phyloP scores from a whole-genome alignment of 2,113 vertebrate species.

The Engraulis encrasicolus region DNA sequence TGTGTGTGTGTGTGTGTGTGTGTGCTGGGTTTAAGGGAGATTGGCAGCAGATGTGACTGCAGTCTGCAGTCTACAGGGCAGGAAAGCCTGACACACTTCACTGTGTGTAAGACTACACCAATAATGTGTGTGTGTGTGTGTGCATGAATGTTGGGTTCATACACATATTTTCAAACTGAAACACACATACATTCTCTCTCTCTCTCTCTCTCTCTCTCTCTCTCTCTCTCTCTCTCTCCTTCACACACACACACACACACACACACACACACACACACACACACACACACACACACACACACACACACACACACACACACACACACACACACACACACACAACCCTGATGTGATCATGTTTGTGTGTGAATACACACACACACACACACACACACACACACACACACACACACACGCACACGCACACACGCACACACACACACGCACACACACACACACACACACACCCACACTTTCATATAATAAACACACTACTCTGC shows the following conservation, averaged over 20 bases:
- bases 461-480: neutral
- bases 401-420: neutral
- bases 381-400: slow-evolving; percentile 9
- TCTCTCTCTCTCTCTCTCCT: no score
- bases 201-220: no score
- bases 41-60: slow-evolving; percentile 46
- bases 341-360: no score
- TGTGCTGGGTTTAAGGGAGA: slow-evolving; percentile 13
- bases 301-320: neutral
- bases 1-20: no score
- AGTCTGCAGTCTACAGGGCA: slow-evolving; percentile 37
- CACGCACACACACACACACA: neutral
- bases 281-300: slow-evolving; percentile 7
- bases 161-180: slow-evolving; percentile 25
- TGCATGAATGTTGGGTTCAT: slow-evolving; percentile 6
- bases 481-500: no score
- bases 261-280: slow-evolving; percentile 21
- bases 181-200: no score
- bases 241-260: neutral
- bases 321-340: neutral
- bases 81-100: slow-evolving; percentile 43
- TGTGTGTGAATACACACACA: no score
- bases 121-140: slow-evolving; percentile 8
- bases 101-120: slow-evolving; percentile 26
- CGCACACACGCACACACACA: neutral